phyloP scores from a whole-genome alignment of 2,888 invertebrate species.

The Stegophylla sp. region DNA sequence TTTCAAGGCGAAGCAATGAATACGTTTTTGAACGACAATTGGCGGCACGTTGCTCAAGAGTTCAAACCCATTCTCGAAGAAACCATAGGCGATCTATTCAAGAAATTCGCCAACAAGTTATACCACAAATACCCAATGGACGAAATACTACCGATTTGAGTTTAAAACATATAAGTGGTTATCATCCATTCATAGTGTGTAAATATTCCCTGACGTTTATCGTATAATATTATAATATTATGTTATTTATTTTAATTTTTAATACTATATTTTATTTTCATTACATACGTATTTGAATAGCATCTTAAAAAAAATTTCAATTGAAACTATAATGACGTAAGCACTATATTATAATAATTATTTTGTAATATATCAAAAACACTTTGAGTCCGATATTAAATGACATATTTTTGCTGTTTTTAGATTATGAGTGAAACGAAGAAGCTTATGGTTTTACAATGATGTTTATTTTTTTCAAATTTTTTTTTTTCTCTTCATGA shows the following conservation, averaged over 20 bases:
- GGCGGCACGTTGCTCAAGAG: constrained; percentile 75
- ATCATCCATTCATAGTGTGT: constrained; percentile 11
- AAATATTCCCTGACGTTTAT: background rate
- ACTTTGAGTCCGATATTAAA: no score
- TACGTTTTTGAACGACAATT: constrained; percentile 78
- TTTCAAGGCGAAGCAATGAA: constrained; percentile 75
- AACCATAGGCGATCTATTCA: constrained; percentile 69
- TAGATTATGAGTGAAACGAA: no score
- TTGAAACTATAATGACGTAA: background rate
- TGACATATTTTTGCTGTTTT: no score
- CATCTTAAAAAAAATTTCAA: background rate
- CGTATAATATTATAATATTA: no score
- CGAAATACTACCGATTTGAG: constrained; percentile 63
- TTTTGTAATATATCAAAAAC: no score
- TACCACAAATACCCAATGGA: constrained; percentile 70
- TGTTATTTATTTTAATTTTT: background rate
- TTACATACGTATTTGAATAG: background rate
- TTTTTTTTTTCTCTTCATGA: no score
- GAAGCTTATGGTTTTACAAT: no score
- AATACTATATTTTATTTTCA: background rate
- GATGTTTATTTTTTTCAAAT: no score
- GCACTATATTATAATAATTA: no score
- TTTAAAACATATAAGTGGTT: background rate
- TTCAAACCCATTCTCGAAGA: constrained; percentile 76
- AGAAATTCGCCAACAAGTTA: constrained; percentile 70